Evolutionary conservation across 2,797 vertebrate species (phyloP), one percentile per base, ranked within the genome.

Genomic region (Lagothrix lagotricha): DNA sequence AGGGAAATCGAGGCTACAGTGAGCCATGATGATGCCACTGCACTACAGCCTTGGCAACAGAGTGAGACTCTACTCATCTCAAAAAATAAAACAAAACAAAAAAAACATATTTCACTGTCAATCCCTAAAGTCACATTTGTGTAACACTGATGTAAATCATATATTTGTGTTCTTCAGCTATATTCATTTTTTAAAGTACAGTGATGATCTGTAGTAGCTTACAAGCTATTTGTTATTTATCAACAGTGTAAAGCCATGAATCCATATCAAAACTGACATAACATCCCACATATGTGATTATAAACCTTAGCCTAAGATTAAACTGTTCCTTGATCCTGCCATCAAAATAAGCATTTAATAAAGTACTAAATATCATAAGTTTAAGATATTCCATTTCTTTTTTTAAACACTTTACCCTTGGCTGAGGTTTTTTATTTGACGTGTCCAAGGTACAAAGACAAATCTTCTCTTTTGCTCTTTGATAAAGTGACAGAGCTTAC

Each of bases 361-460:
- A 98, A 96, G 97, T 98, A 97, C 84, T 97, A 97, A 96, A 97
- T 98, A 98, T 95, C 98, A 97, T 86, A 97, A 92, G 90, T 98
- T 98, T 97, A 98, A 95, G 95, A 61, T 98, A 84, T 72, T 72
- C 96, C 97, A 97, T 95, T 97, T 98, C 98, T 98, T 97, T 98
- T 98, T 98, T 98, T 98, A 98, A 98, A 98, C 92, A 97, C 97
- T 98, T 98, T 98, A 98, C 98, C 98, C 98, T 98, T 98, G 98
- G 75, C 95, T 96, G 91, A 93, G 95, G 95, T 98, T 98, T 98
- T 98, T 98, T 97, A 98, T 98, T 98, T 99, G 98, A 98, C 98
- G 96, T 98, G 98, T 98, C 98, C 97, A 98, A 95, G 96, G 90
- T 97, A 98, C 97, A 98, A 98, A 98, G 98, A 98, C 94, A 97